phyloP scores from a whole-genome alignment of 2,113 vertebrate species.

The Forbesichthys agassizii region DNA sequence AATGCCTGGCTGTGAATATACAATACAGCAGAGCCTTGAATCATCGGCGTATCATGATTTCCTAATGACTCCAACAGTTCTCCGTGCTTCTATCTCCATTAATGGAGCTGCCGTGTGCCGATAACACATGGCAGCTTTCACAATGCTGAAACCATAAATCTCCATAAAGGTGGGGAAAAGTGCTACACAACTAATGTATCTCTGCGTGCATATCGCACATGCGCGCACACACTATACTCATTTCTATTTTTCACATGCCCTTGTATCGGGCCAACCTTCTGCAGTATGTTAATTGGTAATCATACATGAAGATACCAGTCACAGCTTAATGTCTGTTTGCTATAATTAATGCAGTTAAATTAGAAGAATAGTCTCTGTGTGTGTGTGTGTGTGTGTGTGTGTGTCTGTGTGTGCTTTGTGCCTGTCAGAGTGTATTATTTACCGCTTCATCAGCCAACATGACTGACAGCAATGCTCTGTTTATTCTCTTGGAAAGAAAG shows the following conservation, averaged over 20 bases:
- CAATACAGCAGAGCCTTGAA: slow-evolving; percentile 53
- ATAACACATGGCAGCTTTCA: slow-evolving; percentile 62
- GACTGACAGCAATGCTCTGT: slow-evolving; percentile 25
- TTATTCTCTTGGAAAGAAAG: slow-evolving; percentile 2
- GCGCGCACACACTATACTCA: slow-evolving; percentile 13
- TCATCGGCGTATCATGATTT: slow-evolving; percentile 64
- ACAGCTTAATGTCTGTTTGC: slow-evolving; percentile 54
- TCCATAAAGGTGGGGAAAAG: slow-evolving; percentile 40
- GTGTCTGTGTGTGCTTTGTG: slow-evolving; percentile 10
- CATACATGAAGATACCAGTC: slow-evolving; percentile 57
- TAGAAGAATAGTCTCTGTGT: slow-evolving; percentile 4
- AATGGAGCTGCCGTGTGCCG: slow-evolving; percentile 58
- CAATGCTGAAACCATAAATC: slow-evolving; percentile 61
- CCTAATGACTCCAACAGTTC: slow-evolving; percentile 66
- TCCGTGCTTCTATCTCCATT: slow-evolving; percentile 54
- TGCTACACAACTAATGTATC: slow-evolving; percentile 34
- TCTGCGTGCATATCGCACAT: slow-evolving; percentile 38
- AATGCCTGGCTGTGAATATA: slow-evolving; percentile 40
- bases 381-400: slow-evolving; percentile 7
- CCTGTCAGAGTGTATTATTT: slow-evolving; percentile 14
- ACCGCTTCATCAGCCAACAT: slow-evolving; percentile 25
- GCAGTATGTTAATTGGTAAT: slow-evolving; percentile 65
- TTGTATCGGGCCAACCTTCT: slow-evolving; percentile 30
- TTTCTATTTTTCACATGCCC: slow-evolving; percentile 47
- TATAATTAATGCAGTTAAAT: slow-evolving; percentile 49